phyloP scores from a whole-genome alignment of 2,888 invertebrate species.

The Nowickia ferox region DNA sequence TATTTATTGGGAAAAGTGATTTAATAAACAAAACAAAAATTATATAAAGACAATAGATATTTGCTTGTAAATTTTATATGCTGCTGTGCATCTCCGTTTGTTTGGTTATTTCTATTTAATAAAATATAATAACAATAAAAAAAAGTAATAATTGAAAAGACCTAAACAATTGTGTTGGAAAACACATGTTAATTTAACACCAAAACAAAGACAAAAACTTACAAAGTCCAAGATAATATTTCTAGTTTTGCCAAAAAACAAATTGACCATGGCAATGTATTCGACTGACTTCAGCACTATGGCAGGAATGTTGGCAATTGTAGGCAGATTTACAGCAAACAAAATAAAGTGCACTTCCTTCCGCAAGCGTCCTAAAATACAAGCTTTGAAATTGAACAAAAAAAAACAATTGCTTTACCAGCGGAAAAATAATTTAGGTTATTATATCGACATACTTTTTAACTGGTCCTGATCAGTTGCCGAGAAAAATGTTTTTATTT shows the following conservation, averaged over 20 bases:
- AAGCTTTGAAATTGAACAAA: not conserved
- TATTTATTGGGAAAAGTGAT: not conserved
- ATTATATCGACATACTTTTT: no score
- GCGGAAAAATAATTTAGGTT: no score
- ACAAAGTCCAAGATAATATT: slow-evolving; percentile 69
- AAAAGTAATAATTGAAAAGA: slow-evolving; percentile 25
- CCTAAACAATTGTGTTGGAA: slow-evolving; percentile 59
- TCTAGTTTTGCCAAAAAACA: slow-evolving; percentile 59
- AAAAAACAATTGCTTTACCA: no score
- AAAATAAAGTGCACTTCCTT: not conserved
- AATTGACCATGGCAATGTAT: slow-evolving; percentile 52
- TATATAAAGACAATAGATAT: not conserved
- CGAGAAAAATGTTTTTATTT: no score
- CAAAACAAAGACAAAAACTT: slow-evolving; percentile 58
- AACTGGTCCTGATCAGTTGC: no score
- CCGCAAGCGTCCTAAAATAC: not conserved
- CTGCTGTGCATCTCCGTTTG: slow-evolving; percentile 1
- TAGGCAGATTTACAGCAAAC: not conserved
- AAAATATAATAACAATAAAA: not conserved
- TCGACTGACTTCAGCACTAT: slow-evolving; percentile 35
- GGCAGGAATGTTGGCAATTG: not conserved
- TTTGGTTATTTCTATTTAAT: slow-evolving; percentile 24
- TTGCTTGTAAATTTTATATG: not conserved
- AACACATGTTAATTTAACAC: slow-evolving; percentile 71
- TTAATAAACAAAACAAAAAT: not conserved